Evolutionary conservation across 2,888 invertebrate species (phyloP).

Genomic region (Cosmia pyralina): DNA sequence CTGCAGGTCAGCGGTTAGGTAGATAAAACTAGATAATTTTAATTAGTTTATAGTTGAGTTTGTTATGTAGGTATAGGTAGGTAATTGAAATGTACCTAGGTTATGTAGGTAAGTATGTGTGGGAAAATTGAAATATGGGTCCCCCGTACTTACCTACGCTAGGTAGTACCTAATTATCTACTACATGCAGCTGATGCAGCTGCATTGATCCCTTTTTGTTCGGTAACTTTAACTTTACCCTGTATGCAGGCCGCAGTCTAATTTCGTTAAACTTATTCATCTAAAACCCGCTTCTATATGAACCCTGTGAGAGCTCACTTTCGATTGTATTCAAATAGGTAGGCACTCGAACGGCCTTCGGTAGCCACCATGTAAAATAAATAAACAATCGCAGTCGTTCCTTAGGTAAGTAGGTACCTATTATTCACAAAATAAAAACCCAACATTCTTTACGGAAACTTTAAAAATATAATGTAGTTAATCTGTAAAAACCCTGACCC

Average conservation of each 20-base stretch:
- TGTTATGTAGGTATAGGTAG: no score
- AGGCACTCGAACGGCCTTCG: slow-evolving; percentile 6
- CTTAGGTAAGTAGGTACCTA: not conserved
- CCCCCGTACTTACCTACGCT: not conserved
- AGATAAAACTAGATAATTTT: not conserved
- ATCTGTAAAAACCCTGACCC: slow-evolving; percentile 64
- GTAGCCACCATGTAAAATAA: slow-evolving; percentile 3
- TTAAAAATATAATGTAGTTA: slow-evolving; percentile 55
- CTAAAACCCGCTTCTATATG: not conserved
- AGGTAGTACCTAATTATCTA: not conserved
- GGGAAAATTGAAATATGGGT: not conserved
- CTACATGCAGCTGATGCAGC: not conserved
- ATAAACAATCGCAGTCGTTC: slow-evolving; percentile 23
- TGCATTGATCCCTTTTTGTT: not conserved
- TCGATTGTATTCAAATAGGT: not conserved
- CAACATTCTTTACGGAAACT: slow-evolving; percentile 24
- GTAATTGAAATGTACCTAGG: no score
- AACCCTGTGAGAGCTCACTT: not conserved
- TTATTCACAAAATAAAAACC: slow-evolving; percentile 14
- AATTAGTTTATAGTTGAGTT: no score
- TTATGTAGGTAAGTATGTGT: not conserved
- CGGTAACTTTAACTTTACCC: not conserved
- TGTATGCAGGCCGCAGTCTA: no score
- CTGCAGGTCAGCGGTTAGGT: no score
- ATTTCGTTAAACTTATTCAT: not conserved